Evolutionary conservation across 2,113 vertebrate species (phyloP).

Genomic region (Archilochus colubris): DNA sequence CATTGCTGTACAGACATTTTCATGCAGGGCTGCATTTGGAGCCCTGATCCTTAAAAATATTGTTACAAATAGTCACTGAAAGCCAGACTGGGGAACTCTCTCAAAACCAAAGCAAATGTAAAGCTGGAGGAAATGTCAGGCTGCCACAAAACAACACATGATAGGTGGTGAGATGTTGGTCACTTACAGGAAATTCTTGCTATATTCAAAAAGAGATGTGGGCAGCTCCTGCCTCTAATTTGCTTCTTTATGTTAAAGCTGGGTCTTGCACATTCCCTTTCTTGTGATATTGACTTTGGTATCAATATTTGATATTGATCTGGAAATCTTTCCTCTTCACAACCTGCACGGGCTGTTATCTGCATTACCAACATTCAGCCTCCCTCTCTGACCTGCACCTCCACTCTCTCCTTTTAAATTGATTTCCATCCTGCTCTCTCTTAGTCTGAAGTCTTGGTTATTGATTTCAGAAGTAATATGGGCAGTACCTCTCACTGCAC

Average conservation of each 20-base stretch:
- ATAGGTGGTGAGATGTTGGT: background rate
- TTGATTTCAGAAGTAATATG: background rate
- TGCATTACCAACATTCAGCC: background rate
- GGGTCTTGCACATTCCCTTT: background rate
- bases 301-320: background rate
- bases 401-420: background rate
- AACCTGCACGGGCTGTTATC: background rate
- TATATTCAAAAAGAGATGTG: background rate
- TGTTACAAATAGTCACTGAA: background rate
- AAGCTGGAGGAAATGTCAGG: background rate
- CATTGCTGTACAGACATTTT: background rate
- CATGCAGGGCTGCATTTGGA: background rate
- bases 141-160: background rate
- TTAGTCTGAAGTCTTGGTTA: background rate
- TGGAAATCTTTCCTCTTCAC: background rate
- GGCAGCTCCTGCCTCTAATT: background rate
- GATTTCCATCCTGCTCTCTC: background rate
- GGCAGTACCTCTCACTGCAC: background rate
- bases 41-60: background rate
- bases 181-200: background rate
- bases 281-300: fast-evolving
- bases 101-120: background rate
- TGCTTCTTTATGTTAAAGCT: background rate
- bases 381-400: background rate
- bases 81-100: background rate